phyloP scores from a whole-genome alignment of 2,888 invertebrate species.

The Ophion costatus region DNA sequence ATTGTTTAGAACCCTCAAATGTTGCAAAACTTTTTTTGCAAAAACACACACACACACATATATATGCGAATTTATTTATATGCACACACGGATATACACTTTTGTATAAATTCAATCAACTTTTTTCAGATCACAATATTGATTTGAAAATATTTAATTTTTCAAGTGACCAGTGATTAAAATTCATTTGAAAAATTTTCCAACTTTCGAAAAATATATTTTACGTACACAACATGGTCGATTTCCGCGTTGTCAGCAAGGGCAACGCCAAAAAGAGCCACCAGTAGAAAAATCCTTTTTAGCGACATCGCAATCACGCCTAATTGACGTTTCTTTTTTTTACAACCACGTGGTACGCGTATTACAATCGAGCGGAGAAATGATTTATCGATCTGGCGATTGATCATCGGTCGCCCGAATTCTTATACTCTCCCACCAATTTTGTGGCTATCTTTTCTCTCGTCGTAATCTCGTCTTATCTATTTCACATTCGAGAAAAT shows the following conservation, averaged over 20 bases:
- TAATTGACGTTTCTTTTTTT: neutral
- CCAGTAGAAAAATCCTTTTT: slow-evolving; percentile 24
- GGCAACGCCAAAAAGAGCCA: slow-evolving; percentile 45
- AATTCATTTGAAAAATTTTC: neutral
- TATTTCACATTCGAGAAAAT: slow-evolving; percentile 11
- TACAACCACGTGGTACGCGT: neutral
- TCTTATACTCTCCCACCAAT: slow-evolving; percentile 52
- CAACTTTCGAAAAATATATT: neutral
- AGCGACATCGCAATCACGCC: slow-evolving; percentile 33
- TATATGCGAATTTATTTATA: no score
- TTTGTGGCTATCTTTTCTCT: slow-evolving; percentile 28
- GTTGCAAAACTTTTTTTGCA: no score
- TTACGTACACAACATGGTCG: neutral
- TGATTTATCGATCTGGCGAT: slow-evolving; percentile 49
- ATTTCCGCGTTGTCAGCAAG: slow-evolving; percentile 18
- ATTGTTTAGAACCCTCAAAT: no score
- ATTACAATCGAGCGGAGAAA: slow-evolving; percentile 31
- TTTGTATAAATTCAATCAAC: no score
- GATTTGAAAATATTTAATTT: no score
- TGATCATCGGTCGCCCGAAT: slow-evolving; percentile 40
- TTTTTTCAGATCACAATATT: no score
- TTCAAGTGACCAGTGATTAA: neutral
- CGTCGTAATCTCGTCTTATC: slow-evolving; percentile 53
- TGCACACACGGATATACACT: no score
- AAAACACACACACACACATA: no score